Evolutionary conservation across 2,113 vertebrate genomes (phyloP), one percentile per base, ranked within the genome.

Genomic region (Platycercus adscitus): DNA sequence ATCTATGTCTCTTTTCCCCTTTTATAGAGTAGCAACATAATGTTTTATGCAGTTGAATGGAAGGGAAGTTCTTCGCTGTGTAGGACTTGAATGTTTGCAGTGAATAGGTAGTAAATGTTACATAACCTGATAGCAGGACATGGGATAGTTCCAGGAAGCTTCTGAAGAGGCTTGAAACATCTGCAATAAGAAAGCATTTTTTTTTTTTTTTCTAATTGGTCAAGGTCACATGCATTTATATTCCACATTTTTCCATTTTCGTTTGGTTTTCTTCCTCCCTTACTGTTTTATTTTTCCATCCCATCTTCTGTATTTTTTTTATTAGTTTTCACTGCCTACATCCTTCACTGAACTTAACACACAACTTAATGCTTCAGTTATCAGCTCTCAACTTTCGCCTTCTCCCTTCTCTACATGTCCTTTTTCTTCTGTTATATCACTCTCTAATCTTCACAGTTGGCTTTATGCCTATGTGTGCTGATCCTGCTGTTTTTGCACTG

Each of bases 191-290:
- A 55, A 55, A 55, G 31, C 12, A 4, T 24, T 2, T 15, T 50
- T 5, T 28, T 9, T 31, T 23, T 58, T n/a, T 23, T 58, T n/a
- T 58, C 23, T 23, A n/a, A 31, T 3, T 50, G 8, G 11, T 68
- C 14, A 44, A 2, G 5, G 4, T 33, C 17, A 28, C 15, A 43
- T 0, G 1, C 9, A 43, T 47, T 60, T 50, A 31, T 44, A 63
- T 28, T 81, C 3, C 12, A 18, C 2, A 18, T 55, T 77, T 68
- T 39, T 11, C 13, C 13, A 31, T 68, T 14, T 52, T 81, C 4
- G 31, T 64, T 71, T 76, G 7, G 3, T 46, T 81, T 43, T 13
- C 7, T 44, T 73, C 10, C 17, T 29, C 26, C 13, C 3, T 44
- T 11, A 20, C 6, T 11, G 17, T 3, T 21, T 41, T 61, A 26